Base-by-base conservation (phyloP, 92 coral and sea anemone species). In the Virgularia gustaviana region DNA sequence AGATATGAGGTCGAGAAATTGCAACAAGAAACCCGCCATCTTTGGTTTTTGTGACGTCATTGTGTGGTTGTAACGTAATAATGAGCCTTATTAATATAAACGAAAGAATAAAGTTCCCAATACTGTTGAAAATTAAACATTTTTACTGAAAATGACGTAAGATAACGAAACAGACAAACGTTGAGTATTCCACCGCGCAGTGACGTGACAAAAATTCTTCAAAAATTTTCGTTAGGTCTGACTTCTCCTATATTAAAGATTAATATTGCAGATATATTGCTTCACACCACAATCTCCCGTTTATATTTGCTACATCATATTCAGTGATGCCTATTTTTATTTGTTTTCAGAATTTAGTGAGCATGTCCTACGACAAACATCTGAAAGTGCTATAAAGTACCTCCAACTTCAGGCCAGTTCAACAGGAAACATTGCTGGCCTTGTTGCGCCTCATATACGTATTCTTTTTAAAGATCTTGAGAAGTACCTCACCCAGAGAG, bases 371-470 rank as follows among this genome's bases (percentile, higher is more conserved):
- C 58, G 51, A 12, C 61, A 28, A 51, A 51, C 47, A 36, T 49
- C 75, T 1, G 61, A 32, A 31, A 68, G 61, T 68, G 38, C 75
- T 68, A 38, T 68, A 30, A 24, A 68, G 3, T 49, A 8, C 43
- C 33, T 68, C 33, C 61, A 68, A 33, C 3, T 9, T 22, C 3
- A 28, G 34, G 1, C 75, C 36, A 4, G 27, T 6, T 22, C 4
- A 5, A 49, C 33, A 16, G 5, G 25, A 6, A 32, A 19, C 13
- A 32, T 68, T 9, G 75, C 75, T 2, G 16, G 37, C 19, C 47
- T 28, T 13, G 47, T 38, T 25, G 55, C 55, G 51, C 61, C 75
- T 49, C 75, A 13, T 30, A 68, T 68, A 31, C 42, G 60, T 68
- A 33, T 47, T 16, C 61, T 68, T 16, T 49, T 51, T 22, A 37